Evolutionary conservation across 2,888 invertebrate genomes (phyloP), one percentile per base, ranked within the genome.

Genomic region (Steinernema carpocapsae): DNA sequence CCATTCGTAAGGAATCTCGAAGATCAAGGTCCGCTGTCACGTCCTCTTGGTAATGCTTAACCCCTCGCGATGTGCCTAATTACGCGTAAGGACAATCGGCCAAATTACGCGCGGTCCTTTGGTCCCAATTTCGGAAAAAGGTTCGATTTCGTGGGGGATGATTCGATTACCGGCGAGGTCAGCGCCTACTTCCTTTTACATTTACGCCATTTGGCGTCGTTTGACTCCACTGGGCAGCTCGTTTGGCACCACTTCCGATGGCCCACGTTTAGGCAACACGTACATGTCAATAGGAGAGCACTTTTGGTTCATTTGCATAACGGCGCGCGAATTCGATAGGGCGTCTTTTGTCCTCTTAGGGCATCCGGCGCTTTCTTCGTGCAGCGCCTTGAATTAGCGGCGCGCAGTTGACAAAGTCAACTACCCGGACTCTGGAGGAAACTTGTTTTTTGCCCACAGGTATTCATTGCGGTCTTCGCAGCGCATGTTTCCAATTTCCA

Each of bases 391-490:
- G 64, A 29, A 64, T 64, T 64, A 64, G 29, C 29, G 24, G 29
- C 17, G 32, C 32, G 17, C 64, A 29, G 14, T 26, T 32, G 64
- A 64, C 64, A n/a, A 64, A 29, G 64, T 64, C 32, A 32, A 56
- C 56, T 22, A 37, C 37, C 37, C 37, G 37, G 37, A 37, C 37
- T 37, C 10, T 6, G 37, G 64, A 37, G 64, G 64, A 64, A 64
- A 64, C 64, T 64, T 64, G 64, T 64, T 64, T 64, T n/a, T 56
- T 64, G 32, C 64, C 64, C 64, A 64, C 64, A 64, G 64, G 64
- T 64, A 64, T 64, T 64, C 64, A 37, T 52, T 52, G 52, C 52
- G 37, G 37, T 37, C 64, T 29, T 64, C 64, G 64, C 19, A 64
- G 12, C 24, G 24, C 32, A 64, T 64, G 64, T 64, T 64, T 64